Conservation (phyloP, 2,888 invertebrate genomes). For the Parelbella ahira region DNA sequence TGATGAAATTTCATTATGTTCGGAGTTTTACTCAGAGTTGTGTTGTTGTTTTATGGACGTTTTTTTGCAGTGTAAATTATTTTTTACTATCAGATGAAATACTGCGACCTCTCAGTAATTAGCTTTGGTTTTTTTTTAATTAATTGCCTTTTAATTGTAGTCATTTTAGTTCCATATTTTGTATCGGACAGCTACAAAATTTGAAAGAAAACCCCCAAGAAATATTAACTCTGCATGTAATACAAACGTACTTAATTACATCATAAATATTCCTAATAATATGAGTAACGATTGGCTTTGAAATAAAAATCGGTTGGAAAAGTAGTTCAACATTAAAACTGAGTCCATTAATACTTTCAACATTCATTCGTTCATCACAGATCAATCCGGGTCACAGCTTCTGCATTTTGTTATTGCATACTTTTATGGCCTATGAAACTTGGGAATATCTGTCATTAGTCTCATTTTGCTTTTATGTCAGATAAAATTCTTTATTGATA, state of each 20-base stretch:
- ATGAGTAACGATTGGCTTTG: not conserved
- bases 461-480: conserved; percentile 22
- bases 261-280: no score
- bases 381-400: conserved; percentile 24
- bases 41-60: no score
- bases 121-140: no score
- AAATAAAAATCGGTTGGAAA: not conserved
- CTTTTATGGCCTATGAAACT: conserved; percentile 25
- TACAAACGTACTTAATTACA: no score
- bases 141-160: no score
- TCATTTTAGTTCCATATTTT: no score
- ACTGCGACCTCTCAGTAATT: no score
- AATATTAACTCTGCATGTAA: no score
- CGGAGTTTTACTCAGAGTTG: conserved; percentile 30
- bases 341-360: conserved; percentile 17
- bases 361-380: conserved; percentile 19
- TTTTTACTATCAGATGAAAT: no score
- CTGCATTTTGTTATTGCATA: conserved; percentile 24
- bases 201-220: no score
- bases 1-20: conserved; percentile 29
- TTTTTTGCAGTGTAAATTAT: no score
- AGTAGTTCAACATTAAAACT: conserved; percentile 2
- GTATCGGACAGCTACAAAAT: no score
- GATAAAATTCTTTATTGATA: conserved; percentile 25
- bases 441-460: conserved; percentile 26